Evolutionary conservation across 2,888 invertebrate species (phyloP).

Genomic region (Athripsodes cinereus): DNA sequence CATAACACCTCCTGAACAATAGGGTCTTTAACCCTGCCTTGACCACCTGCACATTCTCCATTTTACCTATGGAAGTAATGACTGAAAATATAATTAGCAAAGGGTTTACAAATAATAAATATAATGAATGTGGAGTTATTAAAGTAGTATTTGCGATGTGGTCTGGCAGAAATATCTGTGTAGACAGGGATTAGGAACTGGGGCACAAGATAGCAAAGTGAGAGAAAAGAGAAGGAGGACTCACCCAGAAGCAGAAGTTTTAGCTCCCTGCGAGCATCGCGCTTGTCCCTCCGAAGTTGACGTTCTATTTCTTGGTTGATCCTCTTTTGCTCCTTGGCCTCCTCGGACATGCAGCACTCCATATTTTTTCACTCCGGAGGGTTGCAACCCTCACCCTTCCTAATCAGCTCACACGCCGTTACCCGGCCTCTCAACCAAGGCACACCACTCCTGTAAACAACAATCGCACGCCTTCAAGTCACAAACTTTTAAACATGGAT

Average conservation of each 20-base stretch:
- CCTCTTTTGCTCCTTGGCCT: slow-evolving; percentile 99
- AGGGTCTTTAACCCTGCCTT: too few relatives aligned
- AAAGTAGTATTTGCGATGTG: too few relatives aligned
- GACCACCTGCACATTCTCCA: too few relatives aligned
- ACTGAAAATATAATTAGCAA: too few relatives aligned
- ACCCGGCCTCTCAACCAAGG: slow-evolving; percentile 52
- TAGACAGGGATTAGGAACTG: too few relatives aligned
- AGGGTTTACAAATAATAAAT: too few relatives aligned
- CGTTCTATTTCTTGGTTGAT: slow-evolving; percentile 99
- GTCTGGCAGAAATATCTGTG: too few relatives aligned
- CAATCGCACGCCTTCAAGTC: slow-evolving; percentile 27
- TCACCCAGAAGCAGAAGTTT: slow-evolving; percentile 88
- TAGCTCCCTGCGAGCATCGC: slow-evolving; percentile 78
- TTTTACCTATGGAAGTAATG: too few relatives aligned
- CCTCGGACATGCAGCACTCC: slow-evolving; percentile 99
- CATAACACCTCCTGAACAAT: too few relatives aligned
- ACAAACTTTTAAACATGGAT: slow-evolving; percentile 14
- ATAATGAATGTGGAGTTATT: too few relatives aligned
- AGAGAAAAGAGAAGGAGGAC: too few relatives aligned
- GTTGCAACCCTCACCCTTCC: slow-evolving; percentile 37
- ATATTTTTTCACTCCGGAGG: slow-evolving; percentile 58
- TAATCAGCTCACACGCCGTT: slow-evolving; percentile 48
- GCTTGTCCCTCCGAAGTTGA: slow-evolving; percentile 98
- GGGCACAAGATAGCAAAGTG: too few relatives aligned
- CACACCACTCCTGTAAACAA: slow-evolving; percentile 49